Base-by-base conservation (phyloP, 2,888 invertebrate genomes). In the Ormyrus rosae region DNA sequence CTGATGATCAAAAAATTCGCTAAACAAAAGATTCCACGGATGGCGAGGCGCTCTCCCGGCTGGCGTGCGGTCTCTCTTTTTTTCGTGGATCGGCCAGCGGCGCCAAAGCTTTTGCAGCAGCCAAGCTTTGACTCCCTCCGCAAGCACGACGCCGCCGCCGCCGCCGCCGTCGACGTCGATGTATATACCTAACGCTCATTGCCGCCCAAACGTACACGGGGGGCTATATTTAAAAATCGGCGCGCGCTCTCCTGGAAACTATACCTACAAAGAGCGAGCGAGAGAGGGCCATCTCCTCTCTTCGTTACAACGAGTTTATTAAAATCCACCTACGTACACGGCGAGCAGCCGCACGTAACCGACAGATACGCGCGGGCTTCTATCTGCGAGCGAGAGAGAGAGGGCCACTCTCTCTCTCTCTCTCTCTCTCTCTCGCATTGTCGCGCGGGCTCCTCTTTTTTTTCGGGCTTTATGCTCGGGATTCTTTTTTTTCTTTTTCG, bases 11-110 rank as follows among this genome's bases (percentile, higher is more conserved):
- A 90, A 90, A 89, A 90, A 90, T 88, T 85, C 89, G 89, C 90
- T 90, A 90, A 90, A 90, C 90, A 90, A 90, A 90, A 90, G 90
- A 90, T 90, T 90, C 89, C 90, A 90, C 90, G 90, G 90, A 90
- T 90, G 90, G 90, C 85, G 34, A 34, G 34, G 34, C 34, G 34
- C 34, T 34, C 19, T 19, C 19, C 34, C 34, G 34, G 34, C 34
- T 34, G 34, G 34, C 34, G 34, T 4, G 34, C 34, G 34, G 34
- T 34, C 34, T 34, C 58, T 72, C 75, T 74, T 80, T 80, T 82
- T 82, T 82, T 77, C 77, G 71, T 72, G 79, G 82, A 83, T 82
- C 89, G 88, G 83, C 89, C 88, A 89, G 89, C 34, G 34, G 34
- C 34, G 34, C 88, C 89, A 89, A 85, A 84, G 86, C 86, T 87